Evolutionary conservation across 2,797 vertebrate genomes (phyloP).

Genomic region (Falco berigora): DNA sequence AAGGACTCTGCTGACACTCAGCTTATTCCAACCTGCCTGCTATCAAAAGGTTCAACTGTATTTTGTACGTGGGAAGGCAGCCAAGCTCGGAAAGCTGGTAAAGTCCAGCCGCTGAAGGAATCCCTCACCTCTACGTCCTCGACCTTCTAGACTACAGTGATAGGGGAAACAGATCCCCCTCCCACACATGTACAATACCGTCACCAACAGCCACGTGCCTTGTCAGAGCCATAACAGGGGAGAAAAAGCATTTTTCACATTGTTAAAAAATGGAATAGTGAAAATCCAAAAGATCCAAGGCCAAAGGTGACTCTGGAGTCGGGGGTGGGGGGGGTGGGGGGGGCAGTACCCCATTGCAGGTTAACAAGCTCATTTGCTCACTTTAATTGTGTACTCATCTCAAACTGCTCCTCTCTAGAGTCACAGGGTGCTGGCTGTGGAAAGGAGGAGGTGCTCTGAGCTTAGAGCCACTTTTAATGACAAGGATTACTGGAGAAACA

Average conservation of each 20-base stretch:
- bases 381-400: neutral
- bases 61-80: neutral
- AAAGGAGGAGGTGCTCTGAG: neutral
- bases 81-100: neutral
- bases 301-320: neutral
- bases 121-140: neutral
- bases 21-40: neutral
- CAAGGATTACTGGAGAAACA: slow-evolving; percentile 62
- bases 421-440: neutral
- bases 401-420: neutral
- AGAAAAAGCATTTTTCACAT: neutral
- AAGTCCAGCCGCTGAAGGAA: neutral
- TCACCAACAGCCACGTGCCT: neutral
- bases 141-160: neutral
- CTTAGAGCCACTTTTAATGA: slow-evolving; percentile 50
- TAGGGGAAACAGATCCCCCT: neutral
- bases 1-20: slow-evolving; percentile 15
- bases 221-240: too few relatives aligned
- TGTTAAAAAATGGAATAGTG: neutral
- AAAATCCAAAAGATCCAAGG: neutral
- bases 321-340: too few relatives aligned
- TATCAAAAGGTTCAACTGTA: neutral
- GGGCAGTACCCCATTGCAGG: neutral
- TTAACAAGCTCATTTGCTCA: neutral
- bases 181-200: neutral